Conservation (phyloP, 1,140 invertebrate species). For the Panagrolaimus sp. region DNA sequence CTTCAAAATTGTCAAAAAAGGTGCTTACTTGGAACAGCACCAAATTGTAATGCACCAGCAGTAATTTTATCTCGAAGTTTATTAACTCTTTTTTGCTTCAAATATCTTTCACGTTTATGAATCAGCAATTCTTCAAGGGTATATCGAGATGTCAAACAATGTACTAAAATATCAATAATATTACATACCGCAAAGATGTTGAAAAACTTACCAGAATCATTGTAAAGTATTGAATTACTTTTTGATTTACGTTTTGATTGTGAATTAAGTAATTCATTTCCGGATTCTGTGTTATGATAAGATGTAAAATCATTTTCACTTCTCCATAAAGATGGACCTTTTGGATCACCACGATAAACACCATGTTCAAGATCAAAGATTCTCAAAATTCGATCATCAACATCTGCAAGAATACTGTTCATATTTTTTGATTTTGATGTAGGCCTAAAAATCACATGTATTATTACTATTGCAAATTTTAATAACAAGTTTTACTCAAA, state of each 20-base stretch:
- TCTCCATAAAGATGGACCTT: too few species aligned
- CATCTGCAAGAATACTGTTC: slow-evolving; percentile 19
- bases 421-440: neutral
- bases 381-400: slow-evolving; percentile 15
- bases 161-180: too few species aligned
- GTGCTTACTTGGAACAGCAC: slow-evolving; percentile 19
- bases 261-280: too few species aligned
- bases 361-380: slow-evolving; percentile 31
- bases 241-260: neutral
- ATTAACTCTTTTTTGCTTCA: slow-evolving; percentile 38
- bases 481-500: neutral
- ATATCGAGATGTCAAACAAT: slow-evolving; percentile 21
- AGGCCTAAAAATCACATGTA: neutral
- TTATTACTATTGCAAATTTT: slow-evolving; percentile 2
- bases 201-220: too few species aligned
- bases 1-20: slow-evolving; percentile 1
- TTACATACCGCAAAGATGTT: too few species aligned
- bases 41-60: neutral
- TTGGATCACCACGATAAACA: too few species aligned
- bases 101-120: slow-evolving; percentile 38
- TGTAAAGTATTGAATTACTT: neutral
- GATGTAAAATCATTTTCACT: too few species aligned
- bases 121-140: slow-evolving; percentile 32
- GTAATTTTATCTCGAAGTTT: slow-evolving; percentile 20
- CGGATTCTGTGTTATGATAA: too few species aligned